Base-by-base conservation (phyloP, 2,797 vertebrate species). In the Peromyscus nudipes region DNA sequence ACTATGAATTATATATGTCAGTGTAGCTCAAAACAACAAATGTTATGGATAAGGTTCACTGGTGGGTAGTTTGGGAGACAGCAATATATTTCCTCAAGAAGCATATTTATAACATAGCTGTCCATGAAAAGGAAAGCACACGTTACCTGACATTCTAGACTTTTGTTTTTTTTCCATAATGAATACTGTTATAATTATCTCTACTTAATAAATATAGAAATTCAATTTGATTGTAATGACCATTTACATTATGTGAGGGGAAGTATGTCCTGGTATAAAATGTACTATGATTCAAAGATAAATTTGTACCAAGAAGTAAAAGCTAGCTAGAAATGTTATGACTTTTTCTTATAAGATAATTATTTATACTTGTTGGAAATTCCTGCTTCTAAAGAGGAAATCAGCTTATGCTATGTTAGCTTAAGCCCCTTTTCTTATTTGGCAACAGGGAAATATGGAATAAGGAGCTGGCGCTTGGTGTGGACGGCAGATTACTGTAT, bases 1-100 rank as follows among this genome's bases (percentile, higher is more conserved):
- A 85, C 11, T 92, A 52, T 43, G 64, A 91, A 83, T 81, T 55
- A 55, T 86, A 31, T 2, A 80, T 13, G 64, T 25, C 46, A 49
- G 81, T 64, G 19, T 1, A 97, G 81, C 64, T 96, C 23, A 46
- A 91, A 92, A 62, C 25, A 94, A 94, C 16, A 91, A 81, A 88
- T 46, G 77, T 23, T 81, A 9, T 75, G 12, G 12, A 73, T 46
- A 89, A 62, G 83, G 34, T 21, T 87, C 43, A 86, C 46, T 89
- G 13, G 0, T 40, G 13, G 65, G 43, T 21, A 67, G 43, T 57
- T 14, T 75, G 43, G 52, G 31, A 25, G 40, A 60, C n/a, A 83
- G 40, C 37, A 12, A 77, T 77, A 55, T 0, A 11, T 31, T 57
- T 77, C 27, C 65, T 93, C 31, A 55, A 90, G 31, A 62, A 62